Conservation (phyloP, 1,140 invertebrate genomes). For the Maniola jurtina region DNA sequence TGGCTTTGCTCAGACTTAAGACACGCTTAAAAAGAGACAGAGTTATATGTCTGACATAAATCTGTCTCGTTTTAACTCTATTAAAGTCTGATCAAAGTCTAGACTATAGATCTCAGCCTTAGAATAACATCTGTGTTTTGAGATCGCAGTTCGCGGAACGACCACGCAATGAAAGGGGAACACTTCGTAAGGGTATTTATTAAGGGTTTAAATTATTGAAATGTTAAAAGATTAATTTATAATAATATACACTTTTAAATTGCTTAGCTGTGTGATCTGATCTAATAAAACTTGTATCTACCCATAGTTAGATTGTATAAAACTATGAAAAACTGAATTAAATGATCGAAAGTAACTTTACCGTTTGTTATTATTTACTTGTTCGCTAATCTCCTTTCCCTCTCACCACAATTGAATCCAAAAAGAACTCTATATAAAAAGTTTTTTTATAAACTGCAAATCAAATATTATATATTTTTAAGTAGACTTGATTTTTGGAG, state of each 20-base stretch:
- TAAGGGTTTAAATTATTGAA: slow-evolving; percentile 72
- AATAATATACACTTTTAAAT: slow-evolving; percentile 65
- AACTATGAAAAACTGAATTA: slow-evolving; percentile 72
- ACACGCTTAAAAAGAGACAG: too few species aligned
- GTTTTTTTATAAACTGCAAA: too few species aligned
- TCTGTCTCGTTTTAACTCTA: too few species aligned
- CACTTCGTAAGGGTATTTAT: slow-evolving; percentile 70
- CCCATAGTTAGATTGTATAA: slow-evolving; percentile 70
- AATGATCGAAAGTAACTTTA: slow-evolving; percentile 66
- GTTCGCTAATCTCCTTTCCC: neutral
- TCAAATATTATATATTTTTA: too few species aligned
- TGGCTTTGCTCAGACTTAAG: too few species aligned
- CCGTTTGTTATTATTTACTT: slow-evolving; percentile 59
- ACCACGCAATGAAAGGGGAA: slow-evolving; percentile 63
- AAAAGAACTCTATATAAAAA: too few species aligned
- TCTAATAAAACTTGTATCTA: slow-evolving; percentile 70
- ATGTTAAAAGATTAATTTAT: slow-evolving; percentile 63
- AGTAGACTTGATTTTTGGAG: too few species aligned
- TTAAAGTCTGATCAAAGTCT: too few species aligned
- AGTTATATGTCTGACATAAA: too few species aligned
- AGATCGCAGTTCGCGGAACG: slow-evolving; percentile 42
- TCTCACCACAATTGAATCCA: too few species aligned
- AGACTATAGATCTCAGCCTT: too few species aligned
- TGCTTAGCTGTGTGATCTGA: slow-evolving; percentile 77
- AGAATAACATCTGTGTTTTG: slow-evolving; percentile 59